phyloP scores from a whole-genome alignment of 2,888 invertebrate species.

The Crioceris asparagi region DNA sequence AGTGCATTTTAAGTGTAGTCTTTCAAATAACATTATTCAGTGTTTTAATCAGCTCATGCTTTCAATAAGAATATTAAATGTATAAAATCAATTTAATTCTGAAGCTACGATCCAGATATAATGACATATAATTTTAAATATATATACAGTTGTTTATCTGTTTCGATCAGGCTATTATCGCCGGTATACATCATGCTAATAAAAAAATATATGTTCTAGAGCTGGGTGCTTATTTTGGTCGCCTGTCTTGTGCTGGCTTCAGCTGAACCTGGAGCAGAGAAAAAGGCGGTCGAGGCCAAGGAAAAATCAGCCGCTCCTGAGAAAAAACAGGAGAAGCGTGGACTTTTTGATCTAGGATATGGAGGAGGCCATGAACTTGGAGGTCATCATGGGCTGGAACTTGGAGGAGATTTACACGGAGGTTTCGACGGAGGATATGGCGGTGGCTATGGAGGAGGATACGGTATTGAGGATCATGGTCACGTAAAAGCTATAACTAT shows the following conservation, averaged over 20 bases:
- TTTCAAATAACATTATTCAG: no score
- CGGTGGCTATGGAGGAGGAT: conserved; percentile 15
- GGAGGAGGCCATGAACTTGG: conserved; percentile 17
- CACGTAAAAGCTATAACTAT: conserved; percentile 34
- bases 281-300: conserved; percentile 27
- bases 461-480: conserved; percentile 18
- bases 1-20: no score
- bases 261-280: conserved; percentile 26
- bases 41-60: no score
- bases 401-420: conserved; percentile 18
- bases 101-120: no score
- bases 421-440: conserved; percentile 12
- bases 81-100: no score
- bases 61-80: no score
- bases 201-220: no score
- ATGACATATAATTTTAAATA: no score
- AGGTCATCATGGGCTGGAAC: conserved; percentile 16
- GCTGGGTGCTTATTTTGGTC: conserved; percentile 29
- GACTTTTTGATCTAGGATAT: conserved; percentile 30
- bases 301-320: conserved; percentile 25
- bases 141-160: no score
- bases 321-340: conserved; percentile 30
- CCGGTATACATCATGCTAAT: no score
- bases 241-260: conserved; percentile 33
- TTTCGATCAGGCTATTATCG: no score